Percentiles rank a stretch among this genome's conserved stretches.
Conservation (phyloP, 2,888 invertebrate species). For the Nemotelus pantherinus region DNA sequence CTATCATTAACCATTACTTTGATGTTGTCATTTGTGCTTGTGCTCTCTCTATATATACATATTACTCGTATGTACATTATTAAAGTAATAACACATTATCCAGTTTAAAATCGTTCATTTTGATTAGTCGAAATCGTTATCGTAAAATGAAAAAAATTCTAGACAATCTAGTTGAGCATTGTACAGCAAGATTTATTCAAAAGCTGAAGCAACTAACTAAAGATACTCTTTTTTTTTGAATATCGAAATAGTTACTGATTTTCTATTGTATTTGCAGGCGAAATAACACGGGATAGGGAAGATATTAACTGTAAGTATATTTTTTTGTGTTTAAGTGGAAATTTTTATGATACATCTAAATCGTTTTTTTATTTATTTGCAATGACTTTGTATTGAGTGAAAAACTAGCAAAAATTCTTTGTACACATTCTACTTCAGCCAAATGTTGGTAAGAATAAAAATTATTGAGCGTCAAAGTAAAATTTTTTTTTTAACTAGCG, state of each 20-base stretch:
- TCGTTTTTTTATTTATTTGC: too few species aligned
- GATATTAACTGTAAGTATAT: conserved; percentile 78
- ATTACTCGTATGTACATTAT: conserved; percentile 41
- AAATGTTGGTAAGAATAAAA: too few species aligned
- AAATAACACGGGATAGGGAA: conserved; percentile 78
- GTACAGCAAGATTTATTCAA: conserved; percentile 10
- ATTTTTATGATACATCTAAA: too few species aligned
- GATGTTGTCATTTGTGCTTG: conserved; percentile 50
- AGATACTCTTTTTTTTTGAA: not conserved
- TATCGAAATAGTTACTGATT: not conserved
- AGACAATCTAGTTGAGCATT: conserved; percentile 13
- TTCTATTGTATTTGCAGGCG: conserved; percentile 69
- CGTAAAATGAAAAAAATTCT: conserved; percentile 14
- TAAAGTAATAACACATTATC: conserved; percentile 38
- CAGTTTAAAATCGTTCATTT: conserved; percentile 41
- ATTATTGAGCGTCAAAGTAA: too few species aligned
- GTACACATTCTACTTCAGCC: too few species aligned
- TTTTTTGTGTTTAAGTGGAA: not conserved
- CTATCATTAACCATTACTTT: conserved; percentile 38
- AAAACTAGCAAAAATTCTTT: too few species aligned
- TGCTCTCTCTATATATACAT: conserved; percentile 44
- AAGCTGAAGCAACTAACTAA: not conserved
- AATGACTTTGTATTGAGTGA: too few species aligned
- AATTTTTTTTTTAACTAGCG: too few species aligned
- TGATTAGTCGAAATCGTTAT: conserved; percentile 18